Percentiles rank a stretch among this genome's conserved stretches.
phyloP scores from a whole-genome alignment of 1,140 invertebrate species.

The Leucophenga varia region DNA sequence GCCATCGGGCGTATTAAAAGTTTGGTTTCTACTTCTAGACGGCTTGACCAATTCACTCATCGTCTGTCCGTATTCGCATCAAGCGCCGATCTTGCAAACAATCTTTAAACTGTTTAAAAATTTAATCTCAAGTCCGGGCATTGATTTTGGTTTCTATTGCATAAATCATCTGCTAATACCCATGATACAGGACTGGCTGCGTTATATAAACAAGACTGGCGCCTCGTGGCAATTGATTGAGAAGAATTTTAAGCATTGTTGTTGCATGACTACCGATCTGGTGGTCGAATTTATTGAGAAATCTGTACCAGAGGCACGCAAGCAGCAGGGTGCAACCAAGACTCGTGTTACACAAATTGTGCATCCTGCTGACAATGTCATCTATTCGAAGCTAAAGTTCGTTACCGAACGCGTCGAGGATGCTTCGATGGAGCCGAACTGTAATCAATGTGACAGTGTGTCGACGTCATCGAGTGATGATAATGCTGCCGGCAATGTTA shows the following conservation, averaged over 20 bases:
- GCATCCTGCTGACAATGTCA: constrained; percentile 44
- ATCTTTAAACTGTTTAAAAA: constrained; percentile 81
- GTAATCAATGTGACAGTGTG: constrained; percentile 25
- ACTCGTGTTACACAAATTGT: constrained; percentile 48
- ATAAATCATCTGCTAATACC: constrained; percentile 87
- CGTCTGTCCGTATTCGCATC: constrained; percentile 79
- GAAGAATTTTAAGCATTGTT: constrained; percentile 90
- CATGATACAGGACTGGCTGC: constrained; percentile 86
- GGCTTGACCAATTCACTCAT: constrained; percentile 81
- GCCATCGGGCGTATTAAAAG: constrained; percentile 81
- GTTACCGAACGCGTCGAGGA: constrained; percentile 37
- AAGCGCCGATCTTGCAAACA: constrained; percentile 82
- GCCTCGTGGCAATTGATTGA: constrained; percentile 73
- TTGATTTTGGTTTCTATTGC: constrained; percentile 84
- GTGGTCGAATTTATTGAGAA: constrained; percentile 76
- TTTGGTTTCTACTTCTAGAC: constrained; percentile 90
- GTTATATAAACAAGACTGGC: constrained; percentile 69
- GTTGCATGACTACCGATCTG: constrained; percentile 85
- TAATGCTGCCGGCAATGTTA: constrained; percentile 31
- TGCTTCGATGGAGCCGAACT: constrained; percentile 8
- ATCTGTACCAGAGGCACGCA: constrained; percentile 41
- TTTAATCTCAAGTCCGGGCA: constrained; percentile 74
- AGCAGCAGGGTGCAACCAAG: constrained; percentile 28
- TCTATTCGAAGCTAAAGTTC: constrained; percentile 51
- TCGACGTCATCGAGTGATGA: constrained; percentile 52